Conservation (phyloP, 2,113 vertebrate genomes). For the Hypocryptadius cinnamomeus region DNA sequence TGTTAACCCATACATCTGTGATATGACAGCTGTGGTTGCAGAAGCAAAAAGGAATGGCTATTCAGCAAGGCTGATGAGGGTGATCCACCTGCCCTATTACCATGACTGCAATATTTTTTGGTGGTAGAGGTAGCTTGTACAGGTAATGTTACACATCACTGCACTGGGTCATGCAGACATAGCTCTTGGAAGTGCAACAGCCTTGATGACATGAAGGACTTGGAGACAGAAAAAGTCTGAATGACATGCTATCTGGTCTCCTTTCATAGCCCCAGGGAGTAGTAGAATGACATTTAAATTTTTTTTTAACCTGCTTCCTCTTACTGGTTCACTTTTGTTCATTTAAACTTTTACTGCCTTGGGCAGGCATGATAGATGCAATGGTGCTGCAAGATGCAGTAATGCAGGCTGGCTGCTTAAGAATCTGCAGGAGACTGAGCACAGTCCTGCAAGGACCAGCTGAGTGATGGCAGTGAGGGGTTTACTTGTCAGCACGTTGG, state of each 20-base stretch:
- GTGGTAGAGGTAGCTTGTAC: not conserved
- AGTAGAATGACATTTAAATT: not conserved
- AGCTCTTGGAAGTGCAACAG: not conserved
- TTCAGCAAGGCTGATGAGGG: not conserved
- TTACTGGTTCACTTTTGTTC: not conserved
- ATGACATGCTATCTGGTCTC: not conserved
- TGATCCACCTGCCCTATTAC: not conserved
- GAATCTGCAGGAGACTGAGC: not conserved
- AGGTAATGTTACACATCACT: not conserved
- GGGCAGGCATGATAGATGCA: rapidly evolving
- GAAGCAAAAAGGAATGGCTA: not conserved
- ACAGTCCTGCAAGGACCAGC: not conserved
- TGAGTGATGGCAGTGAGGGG: not conserved
- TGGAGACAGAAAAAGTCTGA: not conserved
- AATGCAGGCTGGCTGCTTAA: not conserved
- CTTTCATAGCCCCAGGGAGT: not conserved
- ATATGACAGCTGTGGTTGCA: not conserved
- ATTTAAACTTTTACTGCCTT: not conserved
- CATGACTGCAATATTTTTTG: not conserved
- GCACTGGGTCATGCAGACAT: not conserved
- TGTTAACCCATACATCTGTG: not conserved
- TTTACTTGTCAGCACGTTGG: not conserved
- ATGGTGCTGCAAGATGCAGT: not conserved
- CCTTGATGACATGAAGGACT: not conserved
- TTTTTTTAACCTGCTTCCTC: not conserved